A percentile compares a stretch with the other conserved stretches of the same genome.
phyloP scores from a whole-genome alignment of 2,797 vertebrate species.

The Labeo calbasu region DNA sequence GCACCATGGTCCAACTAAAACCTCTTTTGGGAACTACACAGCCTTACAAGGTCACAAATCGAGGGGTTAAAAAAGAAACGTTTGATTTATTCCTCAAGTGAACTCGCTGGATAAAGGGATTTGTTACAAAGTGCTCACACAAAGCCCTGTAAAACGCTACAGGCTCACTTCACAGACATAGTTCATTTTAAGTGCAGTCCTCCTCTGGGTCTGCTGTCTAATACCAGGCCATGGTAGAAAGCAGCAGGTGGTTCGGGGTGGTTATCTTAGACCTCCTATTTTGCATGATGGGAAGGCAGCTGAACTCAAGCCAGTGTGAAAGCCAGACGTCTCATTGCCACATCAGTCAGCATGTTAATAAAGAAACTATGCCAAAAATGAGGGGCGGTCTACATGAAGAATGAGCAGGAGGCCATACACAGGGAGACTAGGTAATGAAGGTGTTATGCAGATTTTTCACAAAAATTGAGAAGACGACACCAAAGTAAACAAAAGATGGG shows the following conservation, averaged over 20 bases:
- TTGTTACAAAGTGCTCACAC: slow-evolving; percentile 15
- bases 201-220: not conserved
- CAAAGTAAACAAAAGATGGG: not conserved
- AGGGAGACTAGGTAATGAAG: not conserved
- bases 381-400: slow-evolving; percentile 32
- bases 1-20: not conserved
- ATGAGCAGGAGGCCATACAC: slow-evolving; percentile 12
- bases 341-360: slow-evolving; percentile 63
- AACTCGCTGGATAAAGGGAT: slow-evolving; percentile 19
- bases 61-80: slow-evolving; percentile 11
- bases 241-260: slow-evolving; percentile 25
- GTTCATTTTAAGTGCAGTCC: slow-evolving; percentile 23
- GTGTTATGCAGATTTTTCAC: not conserved
- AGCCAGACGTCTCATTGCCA: slow-evolving; percentile 46
- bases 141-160: slow-evolving; percentile 21
- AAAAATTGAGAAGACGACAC: not conserved
- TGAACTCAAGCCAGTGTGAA: slow-evolving; percentile 32
- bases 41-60: slow-evolving; percentile 29
- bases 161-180: slow-evolving; percentile 23
- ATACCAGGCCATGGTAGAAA: slow-evolving; percentile 9
- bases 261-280: slow-evolving; percentile 39
- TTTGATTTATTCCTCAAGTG: slow-evolving; percentile 31
- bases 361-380: slow-evolving; percentile 59
- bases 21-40: not conserved
- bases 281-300: slow-evolving; percentile 29